phyloP scores from a whole-genome alignment of 2,888 invertebrate species.

The Pseudanteris insignis region DNA sequence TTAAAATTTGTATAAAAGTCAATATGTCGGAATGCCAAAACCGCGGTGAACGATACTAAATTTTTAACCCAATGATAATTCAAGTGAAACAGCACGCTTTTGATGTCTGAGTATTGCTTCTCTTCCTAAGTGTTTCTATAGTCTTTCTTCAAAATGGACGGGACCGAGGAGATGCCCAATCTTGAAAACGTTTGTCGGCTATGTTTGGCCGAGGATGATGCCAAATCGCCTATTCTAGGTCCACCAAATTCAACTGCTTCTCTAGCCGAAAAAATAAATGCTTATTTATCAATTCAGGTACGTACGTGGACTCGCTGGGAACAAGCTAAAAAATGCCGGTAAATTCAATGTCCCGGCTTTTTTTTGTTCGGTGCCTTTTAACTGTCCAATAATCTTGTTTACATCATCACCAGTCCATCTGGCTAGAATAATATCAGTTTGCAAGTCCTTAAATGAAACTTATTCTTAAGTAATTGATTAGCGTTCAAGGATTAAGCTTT shows the following conservation, averaged over 20 bases:
- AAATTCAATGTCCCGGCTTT: background rate
- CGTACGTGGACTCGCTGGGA: slow-evolving; percentile 15
- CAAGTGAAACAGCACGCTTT: slow-evolving; percentile 3
- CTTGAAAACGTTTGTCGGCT: slow-evolving; percentile 71
- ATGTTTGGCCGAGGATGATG: slow-evolving; percentile 72
- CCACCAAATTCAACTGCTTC: slow-evolving; percentile 67
- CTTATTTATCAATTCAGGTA: slow-evolving; percentile 76
- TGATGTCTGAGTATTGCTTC: slow-evolving; percentile 11
- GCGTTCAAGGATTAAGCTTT: no score
- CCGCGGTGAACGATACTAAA: slow-evolving; percentile 5
- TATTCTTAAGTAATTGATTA: no score
- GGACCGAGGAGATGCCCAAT: slow-evolving; percentile 51
- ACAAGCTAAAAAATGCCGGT: slow-evolving; percentile 9
- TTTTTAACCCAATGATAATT: background rate
- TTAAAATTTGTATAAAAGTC: background rate
- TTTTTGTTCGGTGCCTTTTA: background rate
- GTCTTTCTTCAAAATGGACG: slow-evolving; percentile 51
- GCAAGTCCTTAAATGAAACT: no score
- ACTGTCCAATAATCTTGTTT: no score
- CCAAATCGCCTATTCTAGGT: slow-evolving; percentile 72
- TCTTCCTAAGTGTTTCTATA: slow-evolving; percentile 5
- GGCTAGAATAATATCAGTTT: no score
- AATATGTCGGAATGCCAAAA: slow-evolving; percentile 2
- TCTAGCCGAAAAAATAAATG: slow-evolving; percentile 73
- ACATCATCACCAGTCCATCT: no score